Evolutionary conservation across 2,113 vertebrate species (phyloP), one percentile per base, ranked within the genome.

Genomic region (Cyanoderma ruficeps): DNA sequence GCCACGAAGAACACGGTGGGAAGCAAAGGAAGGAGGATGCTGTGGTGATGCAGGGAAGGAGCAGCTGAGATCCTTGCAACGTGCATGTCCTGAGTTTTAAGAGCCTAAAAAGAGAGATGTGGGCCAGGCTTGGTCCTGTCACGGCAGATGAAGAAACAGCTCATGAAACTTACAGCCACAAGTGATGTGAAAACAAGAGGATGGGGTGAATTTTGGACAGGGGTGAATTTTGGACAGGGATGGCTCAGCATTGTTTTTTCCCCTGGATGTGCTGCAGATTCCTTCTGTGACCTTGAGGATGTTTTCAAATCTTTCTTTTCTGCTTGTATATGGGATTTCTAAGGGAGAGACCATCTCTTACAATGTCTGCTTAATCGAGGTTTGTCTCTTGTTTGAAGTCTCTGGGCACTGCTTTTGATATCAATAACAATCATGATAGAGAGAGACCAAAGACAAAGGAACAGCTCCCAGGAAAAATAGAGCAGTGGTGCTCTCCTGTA

Each of bases 221-320:
- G 25, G 49, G 3, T 57, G 61, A 28, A 17, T 84, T 85, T 77
- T 4, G 5, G 35, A 39, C 13, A 0, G 12, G 25, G 49, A 67
- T 53, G 61, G 64, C 49, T 85, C 56, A 30, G 24, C 39, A 3
- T 12, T 14, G 6, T 2, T 60, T 65, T 78, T 56, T 25, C 15
- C 20, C 22, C 12, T n/a, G 50, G 7, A 46, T 69, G 28, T 6
- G 8, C 50, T 46, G 46, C 50, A 92, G 79, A 14, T 18, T 86
- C 56, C 41, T 71, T 12, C 55, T 41, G 27, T 92, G 95, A 95
- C 95, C 94, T 96, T 94, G 88, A 41, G 23, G 53, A 46, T 53
- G 50, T 53, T 78, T 60, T 56, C 15, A 65, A 10, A 85, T 89
- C 27, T 79, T 64, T 47, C 19, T 79, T 90, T 67, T 47, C 21